Evolutionary conservation across 2,113 vertebrate species (phyloP), one percentile per base, ranked within the genome.

Genomic region (Lucifuga dentata): DNA sequence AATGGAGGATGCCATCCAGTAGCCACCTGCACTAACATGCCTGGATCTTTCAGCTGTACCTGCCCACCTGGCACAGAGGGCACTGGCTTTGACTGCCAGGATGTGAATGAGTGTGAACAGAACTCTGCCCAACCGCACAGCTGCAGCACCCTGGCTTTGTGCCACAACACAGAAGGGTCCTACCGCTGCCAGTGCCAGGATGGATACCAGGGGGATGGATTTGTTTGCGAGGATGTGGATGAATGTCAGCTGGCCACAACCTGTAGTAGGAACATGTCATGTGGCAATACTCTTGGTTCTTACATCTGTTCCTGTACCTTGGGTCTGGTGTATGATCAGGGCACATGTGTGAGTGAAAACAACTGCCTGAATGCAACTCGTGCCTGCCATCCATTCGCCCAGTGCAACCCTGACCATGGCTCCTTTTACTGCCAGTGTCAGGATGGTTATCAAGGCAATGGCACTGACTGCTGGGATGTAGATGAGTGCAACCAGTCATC

Each of bases 1-100:
- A 92, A 92, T 24, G 92, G 93, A 92, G 89, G 92, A 82, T 95
- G 94, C 79, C 91, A 94, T 71, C 89, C 81, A 19, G 65, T 55
- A 52, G 91, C 93, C 84, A 89, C 61, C 79, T 95, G 93, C 87
- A 83, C 32, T 74, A 95, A 95, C 86, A 78, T 51, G 1, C 88
- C 80, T 38, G 94, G 93, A 59, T 85, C 86, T 64, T 93, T 90
- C 89, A 41, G 45, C 68, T 94, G 94, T 73, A 62, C 71, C 53
- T 95, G 94, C 63, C 91, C 90, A 8, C 41, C 53, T 35, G 93
- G 94, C 50, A 92, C 80, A 73, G 55, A 68, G 16, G 93, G 92
- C 43, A 80, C 89, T 64, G 93, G 93, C 60, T 91, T 87, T 85
- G 68, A 92, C 44, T 95, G 94, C 82, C 73, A 61, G 49, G 93